Conservation (phyloP, 1,140 invertebrate species). For the Gonatopus flavifemur region DNA sequence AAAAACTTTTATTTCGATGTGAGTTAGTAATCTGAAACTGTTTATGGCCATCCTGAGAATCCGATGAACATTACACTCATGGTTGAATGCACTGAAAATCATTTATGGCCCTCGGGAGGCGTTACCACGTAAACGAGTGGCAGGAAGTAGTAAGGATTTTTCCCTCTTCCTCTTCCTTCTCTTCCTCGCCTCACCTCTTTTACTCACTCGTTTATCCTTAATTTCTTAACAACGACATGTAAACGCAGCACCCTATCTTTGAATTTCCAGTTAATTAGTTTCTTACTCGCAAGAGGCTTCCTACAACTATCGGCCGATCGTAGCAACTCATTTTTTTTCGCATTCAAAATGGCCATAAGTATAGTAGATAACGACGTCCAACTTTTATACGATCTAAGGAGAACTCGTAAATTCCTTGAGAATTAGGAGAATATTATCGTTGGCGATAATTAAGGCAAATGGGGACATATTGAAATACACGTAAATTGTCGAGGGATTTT, state of each 20-base stretch:
- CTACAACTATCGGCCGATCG: too few species aligned
- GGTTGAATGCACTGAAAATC: conserved; percentile 31
- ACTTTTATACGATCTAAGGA: too few species aligned
- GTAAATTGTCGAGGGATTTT: too few species aligned
- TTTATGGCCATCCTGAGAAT: conserved; percentile 24
- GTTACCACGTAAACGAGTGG: conserved; percentile 35
- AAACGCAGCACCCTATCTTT: conserved; percentile 23
- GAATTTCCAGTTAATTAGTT: conserved; percentile 46
- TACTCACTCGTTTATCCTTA: too few species aligned
- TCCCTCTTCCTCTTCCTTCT: conserved; percentile 5
- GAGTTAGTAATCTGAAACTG: conserved; percentile 11
- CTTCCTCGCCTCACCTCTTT: conserved; percentile 2
- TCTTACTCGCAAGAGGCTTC: too few species aligned
- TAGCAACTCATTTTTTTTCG: too few species aligned
- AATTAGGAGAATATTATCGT: too few species aligned
- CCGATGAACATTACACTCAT: conserved; percentile 28
- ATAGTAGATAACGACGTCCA: too few species aligned
- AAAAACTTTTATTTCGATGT: conserved; percentile 17
- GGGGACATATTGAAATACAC: too few species aligned
- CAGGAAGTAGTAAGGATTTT: conserved; percentile 37
- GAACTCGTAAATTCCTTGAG: too few species aligned
- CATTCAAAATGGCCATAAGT: too few species aligned
- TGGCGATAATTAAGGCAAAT: too few species aligned
- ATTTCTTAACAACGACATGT: conserved; percentile 1
- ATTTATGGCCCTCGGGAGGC: conserved; percentile 20